Evolutionary conservation across 2,113 vertebrate species (phyloP), one percentile per base, ranked within the genome.

Genomic region (Galeopterus variegatus): DNA sequence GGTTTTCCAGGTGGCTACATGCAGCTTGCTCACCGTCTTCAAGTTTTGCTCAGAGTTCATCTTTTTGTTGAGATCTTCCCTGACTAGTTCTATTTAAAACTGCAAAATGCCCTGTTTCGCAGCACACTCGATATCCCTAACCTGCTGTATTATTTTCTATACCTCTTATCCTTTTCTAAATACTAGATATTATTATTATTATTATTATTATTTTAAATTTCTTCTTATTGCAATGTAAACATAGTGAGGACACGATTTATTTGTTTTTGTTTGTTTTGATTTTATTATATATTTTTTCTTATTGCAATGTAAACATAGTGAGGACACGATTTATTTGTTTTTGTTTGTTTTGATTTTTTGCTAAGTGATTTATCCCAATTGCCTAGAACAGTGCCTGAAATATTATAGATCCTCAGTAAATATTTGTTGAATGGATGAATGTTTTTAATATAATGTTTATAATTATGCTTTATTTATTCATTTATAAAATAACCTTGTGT

Each of bases 1-100:
- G 11, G 8, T 64, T 28, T 1, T n/a, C 8, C 7, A n/a, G 14
- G 2, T 0, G 21, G 17, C 41, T 41, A 70, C 2, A 11, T 21
- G 17, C 21, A 10, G 19, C 17, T 60, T n/a, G 12, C 1, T 36
- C 24, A 26, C 5, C 76, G 15, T 36, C 67, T 52, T 81, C 36
- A 72, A 52, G 31, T 87, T 83, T 84, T 84, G 15, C 1, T 56
- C 31, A 54, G 14, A 36, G 21, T 17, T 41, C 7, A 12, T 62
- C 8, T 87, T 41, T 50, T 41, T 1, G 23, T 41, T 28, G 17
- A 24, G 5, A n/a, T 79, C 14, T 54, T 23, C 17, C 36, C 6
- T 33, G 23, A 56, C 13, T 8, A 24, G 10, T 13, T 54, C 31
- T 54, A 33, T 33, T 62, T 88, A 80, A 64, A 45, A 73, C 18